Conservation (phyloP, 1,140 invertebrate species). For the Bicyclus anynana region DNA sequence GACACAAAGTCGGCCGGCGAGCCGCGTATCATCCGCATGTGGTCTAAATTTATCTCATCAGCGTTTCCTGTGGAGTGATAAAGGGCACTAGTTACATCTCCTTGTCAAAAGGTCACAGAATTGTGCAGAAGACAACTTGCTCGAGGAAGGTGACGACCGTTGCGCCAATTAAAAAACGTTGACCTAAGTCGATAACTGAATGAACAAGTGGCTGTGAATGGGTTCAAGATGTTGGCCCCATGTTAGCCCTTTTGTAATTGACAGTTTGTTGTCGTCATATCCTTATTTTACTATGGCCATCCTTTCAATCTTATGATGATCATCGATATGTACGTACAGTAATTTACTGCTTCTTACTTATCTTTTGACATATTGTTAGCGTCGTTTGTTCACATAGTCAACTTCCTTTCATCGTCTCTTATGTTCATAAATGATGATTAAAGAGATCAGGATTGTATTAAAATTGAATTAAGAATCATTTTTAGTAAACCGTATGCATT, state of each 20-base stretch:
- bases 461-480: too few species aligned
- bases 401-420: too few species aligned
- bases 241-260: background rate
- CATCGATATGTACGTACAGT: background rate
- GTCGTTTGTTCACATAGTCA: too few species aligned
- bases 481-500: too few species aligned
- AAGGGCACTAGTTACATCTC: slow-evolving; percentile 43
- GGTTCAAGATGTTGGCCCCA: background rate
- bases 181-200: background rate
- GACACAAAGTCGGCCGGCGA: slow-evolving; percentile 43
- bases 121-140: background rate
- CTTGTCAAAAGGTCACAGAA: slow-evolving; percentile 29
- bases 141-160: background rate
- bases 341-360: background rate
- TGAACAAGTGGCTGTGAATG: background rate
- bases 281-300: background rate
- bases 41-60: slow-evolving; percentile 43
- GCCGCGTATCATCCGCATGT: slow-evolving; percentile 24
- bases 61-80: slow-evolving; percentile 49
- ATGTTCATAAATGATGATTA: too few species aligned
- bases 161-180: too few species aligned
- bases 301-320: background rate
- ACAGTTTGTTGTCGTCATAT: background rate
- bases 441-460: too few species aligned
- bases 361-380: too few species aligned